Evolutionary conservation across 2,113 vertebrate species (phyloP).

Genomic region (Boleophthalmus pectinirostris): DNA sequence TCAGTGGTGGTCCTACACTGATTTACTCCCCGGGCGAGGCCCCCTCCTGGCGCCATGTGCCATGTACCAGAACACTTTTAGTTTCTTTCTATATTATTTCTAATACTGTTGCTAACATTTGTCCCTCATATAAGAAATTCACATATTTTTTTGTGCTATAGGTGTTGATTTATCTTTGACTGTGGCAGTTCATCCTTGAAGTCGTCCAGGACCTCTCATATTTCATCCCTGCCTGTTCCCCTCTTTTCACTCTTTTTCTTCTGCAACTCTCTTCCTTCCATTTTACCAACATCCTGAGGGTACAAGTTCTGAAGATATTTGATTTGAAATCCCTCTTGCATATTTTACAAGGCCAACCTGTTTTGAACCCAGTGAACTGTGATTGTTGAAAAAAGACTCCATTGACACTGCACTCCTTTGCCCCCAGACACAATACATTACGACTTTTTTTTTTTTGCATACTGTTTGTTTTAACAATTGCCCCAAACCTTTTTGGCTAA

Average conservation of each 20-base stretch:
- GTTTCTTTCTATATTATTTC: too few relatives aligned
- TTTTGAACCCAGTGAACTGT: slow-evolving; percentile 35
- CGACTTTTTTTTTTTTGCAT: slow-evolving; percentile 11
- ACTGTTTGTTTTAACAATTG: slow-evolving; percentile 21
- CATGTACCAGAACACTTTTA: too few relatives aligned
- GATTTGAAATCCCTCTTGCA: slow-evolving; percentile 54
- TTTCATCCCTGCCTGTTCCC: slow-evolving; percentile 5
- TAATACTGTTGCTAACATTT: too few relatives aligned
- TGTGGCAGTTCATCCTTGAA: slow-evolving; percentile 14
- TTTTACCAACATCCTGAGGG: slow-evolving; percentile 56
- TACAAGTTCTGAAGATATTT: slow-evolving; percentile 47
- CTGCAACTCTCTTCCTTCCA: slow-evolving; percentile 16
- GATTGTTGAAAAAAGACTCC: slow-evolving; percentile 43
- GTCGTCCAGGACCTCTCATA: slow-evolving; percentile 1
- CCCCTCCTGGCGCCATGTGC: too few relatives aligned
- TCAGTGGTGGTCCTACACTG: too few relatives aligned
- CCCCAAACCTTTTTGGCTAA: slow-evolving; percentile 13
- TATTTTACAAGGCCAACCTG: slow-evolving; percentile 61
- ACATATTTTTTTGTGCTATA: neutral
- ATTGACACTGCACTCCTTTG: slow-evolving; percentile 26
- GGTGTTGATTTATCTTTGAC: slow-evolving; percentile 4
- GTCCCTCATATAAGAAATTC: too few relatives aligned
- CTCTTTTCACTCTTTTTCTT: neutral
- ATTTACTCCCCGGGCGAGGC: too few relatives aligned
- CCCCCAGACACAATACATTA: slow-evolving; percentile 36